These are phyloP conservation scores for Trichonephila inaurata DNA, from an alignment of 1,140 invertebrate species.

Conservation along the genomic window DNA sequence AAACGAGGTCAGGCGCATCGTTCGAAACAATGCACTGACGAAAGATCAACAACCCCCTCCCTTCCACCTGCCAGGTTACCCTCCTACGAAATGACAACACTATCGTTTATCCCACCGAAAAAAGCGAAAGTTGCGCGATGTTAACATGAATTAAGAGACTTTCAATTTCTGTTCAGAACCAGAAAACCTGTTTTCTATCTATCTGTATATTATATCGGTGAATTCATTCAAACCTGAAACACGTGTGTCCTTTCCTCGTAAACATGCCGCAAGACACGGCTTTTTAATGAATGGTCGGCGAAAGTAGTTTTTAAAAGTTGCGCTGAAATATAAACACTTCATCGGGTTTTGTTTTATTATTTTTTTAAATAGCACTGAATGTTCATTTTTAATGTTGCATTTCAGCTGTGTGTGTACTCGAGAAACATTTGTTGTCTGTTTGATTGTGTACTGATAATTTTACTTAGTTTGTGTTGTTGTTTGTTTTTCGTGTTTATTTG, in stretches of 20 bases:
- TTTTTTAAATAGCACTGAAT: neutral
- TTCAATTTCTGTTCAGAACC: neutral
- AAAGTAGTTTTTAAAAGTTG: slow-evolving; percentile 1
- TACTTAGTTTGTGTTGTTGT: no score
- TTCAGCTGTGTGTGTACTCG: no score
- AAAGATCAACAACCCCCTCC: slow-evolving; percentile 18
- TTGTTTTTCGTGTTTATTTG: no score
- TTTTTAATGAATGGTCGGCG: neutral
- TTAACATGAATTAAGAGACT: neutral
- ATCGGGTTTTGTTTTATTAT: neutral
- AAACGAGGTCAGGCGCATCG: slow-evolving; percentile 61
- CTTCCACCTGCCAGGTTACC: neutral
- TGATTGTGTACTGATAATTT: no score
- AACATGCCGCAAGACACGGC: neutral
- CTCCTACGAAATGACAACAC: slow-evolving; percentile 11
- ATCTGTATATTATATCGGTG: no score
- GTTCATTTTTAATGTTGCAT: neutral
- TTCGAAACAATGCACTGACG: slow-evolving; percentile 54
- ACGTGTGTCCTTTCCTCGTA: neutral
- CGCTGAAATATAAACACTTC: neutral
- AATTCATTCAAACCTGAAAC: slow-evolving; percentile 13
- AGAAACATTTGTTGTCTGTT: no score
- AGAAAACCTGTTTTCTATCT: neutral
- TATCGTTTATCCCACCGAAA: neutral
- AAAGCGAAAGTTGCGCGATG: neutral